Evolutionary conservation across 2,888 invertebrate genomes (phyloP).

Genomic region (Dermolepida albohirtum): DNA sequence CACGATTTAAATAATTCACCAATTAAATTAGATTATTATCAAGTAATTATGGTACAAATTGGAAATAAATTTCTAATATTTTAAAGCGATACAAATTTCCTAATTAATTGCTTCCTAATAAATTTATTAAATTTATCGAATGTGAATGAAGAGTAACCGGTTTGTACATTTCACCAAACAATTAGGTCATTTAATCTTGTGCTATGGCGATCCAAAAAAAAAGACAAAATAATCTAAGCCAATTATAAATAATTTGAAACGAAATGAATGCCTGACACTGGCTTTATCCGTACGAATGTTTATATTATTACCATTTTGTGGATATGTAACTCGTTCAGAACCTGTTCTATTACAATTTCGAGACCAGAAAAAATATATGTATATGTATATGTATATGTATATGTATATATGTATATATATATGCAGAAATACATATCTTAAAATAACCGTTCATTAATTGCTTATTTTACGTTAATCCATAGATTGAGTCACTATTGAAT

Average conservation of each 20-base stretch:
- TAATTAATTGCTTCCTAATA: too few species aligned
- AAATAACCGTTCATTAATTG: slow-evolving; percentile 17
- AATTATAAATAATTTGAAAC: slow-evolving; percentile 13
- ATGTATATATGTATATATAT: not conserved
- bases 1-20: too few species aligned
- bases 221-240: slow-evolving; percentile 3
- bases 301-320: slow-evolving; percentile 18
- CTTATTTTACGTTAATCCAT: slow-evolving; percentile 20
- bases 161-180: not conserved
- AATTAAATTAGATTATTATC: too few species aligned
- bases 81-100: too few species aligned
- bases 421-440: not conserved
- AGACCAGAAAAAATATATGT: not conserved
- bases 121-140: too few species aligned
- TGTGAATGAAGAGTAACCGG: too few species aligned
- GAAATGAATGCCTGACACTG: slow-evolving; percentile 9
- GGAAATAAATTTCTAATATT: too few species aligned
- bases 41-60: too few species aligned
- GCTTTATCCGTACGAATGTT: slow-evolving; percentile 18
- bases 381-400: not conserved
- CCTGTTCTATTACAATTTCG: slow-evolving; percentile 21
- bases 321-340: slow-evolving; percentile 8
- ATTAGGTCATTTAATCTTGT: slow-evolving; percentile 10
- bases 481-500: slow-evolving; percentile 26
- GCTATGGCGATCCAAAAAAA: slow-evolving; percentile 1